Evolutionary conservation across 2,113 vertebrate species (phyloP).

Genomic region (Lanius ludovicianus): DNA sequence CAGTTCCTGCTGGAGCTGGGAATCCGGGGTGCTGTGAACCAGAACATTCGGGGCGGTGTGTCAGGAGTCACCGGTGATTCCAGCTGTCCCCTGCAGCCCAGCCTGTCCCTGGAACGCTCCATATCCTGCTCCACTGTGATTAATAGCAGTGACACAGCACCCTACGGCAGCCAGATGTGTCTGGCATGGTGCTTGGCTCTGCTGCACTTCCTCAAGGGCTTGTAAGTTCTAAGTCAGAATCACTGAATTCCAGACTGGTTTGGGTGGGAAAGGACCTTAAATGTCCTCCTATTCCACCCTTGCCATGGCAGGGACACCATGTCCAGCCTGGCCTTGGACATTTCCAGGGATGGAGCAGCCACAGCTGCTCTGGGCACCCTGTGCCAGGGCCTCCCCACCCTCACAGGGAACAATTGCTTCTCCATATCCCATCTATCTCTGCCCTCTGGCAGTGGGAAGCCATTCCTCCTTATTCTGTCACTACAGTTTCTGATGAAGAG

Average conservation of each 20-base stretch:
- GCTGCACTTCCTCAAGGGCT: neutral
- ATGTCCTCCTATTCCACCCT: neutral
- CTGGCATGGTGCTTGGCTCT: rapidly evolving
- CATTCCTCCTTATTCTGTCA: neutral
- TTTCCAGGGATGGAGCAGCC: neutral
- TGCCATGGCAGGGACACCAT: neutral
- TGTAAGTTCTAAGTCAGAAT: neutral
- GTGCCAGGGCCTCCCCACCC: neutral
- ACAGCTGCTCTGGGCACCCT: neutral
- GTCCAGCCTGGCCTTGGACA: neutral
- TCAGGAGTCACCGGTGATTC: neutral
- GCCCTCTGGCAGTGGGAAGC: neutral
- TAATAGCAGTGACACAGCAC: rapidly evolving
- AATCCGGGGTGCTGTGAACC: neutral
- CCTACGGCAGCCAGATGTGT: rapidly evolving
- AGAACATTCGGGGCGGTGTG: rapidly evolving
- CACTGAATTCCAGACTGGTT: neutral
- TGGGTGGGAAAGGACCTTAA: neutral
- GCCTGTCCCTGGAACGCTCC: rapidly evolving
- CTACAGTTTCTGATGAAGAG: neutral
- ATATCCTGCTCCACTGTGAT: rapidly evolving
- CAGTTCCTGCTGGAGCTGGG: neutral
- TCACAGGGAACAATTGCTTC: rapidly evolving
- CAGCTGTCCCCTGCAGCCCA: neutral
- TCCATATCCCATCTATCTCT: rapidly evolving